phyloP scores from a whole-genome alignment of 2,797 vertebrate species.

The Acanthis flammea region DNA sequence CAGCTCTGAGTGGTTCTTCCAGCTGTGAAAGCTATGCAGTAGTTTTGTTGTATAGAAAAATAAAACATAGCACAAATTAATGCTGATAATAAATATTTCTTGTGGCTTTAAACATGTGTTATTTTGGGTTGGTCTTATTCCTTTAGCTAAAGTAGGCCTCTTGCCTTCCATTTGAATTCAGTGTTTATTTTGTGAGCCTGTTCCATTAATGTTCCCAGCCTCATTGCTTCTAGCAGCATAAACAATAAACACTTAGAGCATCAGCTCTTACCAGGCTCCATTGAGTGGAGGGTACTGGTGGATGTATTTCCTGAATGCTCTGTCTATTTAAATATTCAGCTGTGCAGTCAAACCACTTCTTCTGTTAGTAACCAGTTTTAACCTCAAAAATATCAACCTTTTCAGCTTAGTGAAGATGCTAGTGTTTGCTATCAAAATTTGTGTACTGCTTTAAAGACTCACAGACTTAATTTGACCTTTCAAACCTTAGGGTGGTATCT shows the following conservation, averaged over 20 bases:
- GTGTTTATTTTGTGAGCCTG: neutral
- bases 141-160: neutral
- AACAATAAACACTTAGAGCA: neutral
- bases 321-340: conserved; percentile 48
- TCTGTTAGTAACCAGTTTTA: neutral
- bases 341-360: conserved; percentile 12
- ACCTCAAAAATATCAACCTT: neutral
- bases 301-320: conserved; percentile 16
- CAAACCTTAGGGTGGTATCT: neutral
- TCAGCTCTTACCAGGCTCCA: neutral
- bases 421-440: neutral
- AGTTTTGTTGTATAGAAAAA: conserved; percentile 39
- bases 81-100: conserved; percentile 51
- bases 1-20: conserved; percentile 58
- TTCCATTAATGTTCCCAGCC: neutral
- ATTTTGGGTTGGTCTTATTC: conserved; percentile 48
- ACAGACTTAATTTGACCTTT: neutral
- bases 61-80: conserved; percentile 17
- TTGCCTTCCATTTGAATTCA: neutral
- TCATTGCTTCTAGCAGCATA: conserved; percentile 20
- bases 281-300: neutral
- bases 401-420: neutral
- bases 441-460: neutral
- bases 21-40: conserved; percentile 58
- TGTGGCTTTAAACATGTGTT: conserved; percentile 28